Percentiles rank a stretch among this genome's conserved stretches.
These are phyloP conservation scores for Cephus nigrinus DNA, from an alignment of 2,888 invertebrate species.

Conservation along the genomic window DNA sequence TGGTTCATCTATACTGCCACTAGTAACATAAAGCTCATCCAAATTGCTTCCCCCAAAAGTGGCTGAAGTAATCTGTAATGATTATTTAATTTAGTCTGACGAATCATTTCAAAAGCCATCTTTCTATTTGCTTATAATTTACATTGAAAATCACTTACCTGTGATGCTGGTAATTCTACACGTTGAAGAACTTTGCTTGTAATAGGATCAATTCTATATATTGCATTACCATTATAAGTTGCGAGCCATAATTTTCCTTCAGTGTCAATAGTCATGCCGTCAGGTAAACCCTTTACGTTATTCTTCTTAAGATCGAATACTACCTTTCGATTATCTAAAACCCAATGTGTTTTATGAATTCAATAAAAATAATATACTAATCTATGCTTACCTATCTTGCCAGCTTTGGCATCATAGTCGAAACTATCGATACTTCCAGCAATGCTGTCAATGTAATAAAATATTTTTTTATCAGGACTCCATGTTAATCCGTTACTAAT, in stretches of 20 bases:
- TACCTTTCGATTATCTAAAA: conserved; percentile 70
- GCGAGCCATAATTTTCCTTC: conserved; percentile 85
- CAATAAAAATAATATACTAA: not conserved
- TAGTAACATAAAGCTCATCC: conserved; percentile 77
- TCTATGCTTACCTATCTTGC: conserved; percentile 70
- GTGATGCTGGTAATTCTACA: not conserved
- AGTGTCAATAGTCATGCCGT: conserved; percentile 84
- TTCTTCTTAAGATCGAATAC: conserved; percentile 72
- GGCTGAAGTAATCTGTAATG: conserved; percentile 70
- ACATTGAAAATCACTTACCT: not conserved
- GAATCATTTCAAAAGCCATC: not conserved
- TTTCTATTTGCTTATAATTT: not conserved
- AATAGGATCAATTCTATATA: conserved; percentile 62
- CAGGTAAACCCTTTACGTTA: conserved; percentile 72
- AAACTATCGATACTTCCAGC: conserved; percentile 76
- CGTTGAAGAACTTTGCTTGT: not conserved
- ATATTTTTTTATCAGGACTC: conserved; percentile 75
- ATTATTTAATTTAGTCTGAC: not conserved
- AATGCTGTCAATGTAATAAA: conserved; percentile 84
- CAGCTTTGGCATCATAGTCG: conserved; percentile 71
- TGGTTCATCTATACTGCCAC: conserved; percentile 66
- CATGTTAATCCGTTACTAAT: conserved; percentile 86
- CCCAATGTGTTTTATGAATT: not conserved
- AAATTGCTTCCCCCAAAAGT: conserved; percentile 77
- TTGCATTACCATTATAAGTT: conserved; percentile 73